A percentile compares a stretch with the other conserved stretches of the same genome.
These are phyloP conservation scores for Dioctria linearis DNA, from an alignment of 2,888 invertebrate species.

Conservation along the genomic window DNA sequence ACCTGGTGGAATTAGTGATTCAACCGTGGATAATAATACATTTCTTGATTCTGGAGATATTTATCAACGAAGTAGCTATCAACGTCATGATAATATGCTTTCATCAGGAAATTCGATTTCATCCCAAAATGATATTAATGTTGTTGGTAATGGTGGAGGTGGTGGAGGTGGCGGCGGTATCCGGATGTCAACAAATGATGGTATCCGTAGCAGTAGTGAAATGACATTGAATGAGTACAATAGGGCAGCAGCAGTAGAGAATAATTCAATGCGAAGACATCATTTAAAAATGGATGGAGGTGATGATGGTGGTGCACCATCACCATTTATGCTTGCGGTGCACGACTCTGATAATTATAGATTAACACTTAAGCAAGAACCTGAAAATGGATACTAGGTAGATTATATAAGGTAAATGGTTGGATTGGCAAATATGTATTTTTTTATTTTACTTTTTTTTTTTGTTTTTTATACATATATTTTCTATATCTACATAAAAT, in stretches of 20 bases:
- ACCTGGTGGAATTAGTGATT: constrained; percentile 3
- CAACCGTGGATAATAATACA: constrained; percentile 41
- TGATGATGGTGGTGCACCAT: constrained; percentile 61
- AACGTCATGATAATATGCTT: constrained; percentile 60
- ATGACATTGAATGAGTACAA: constrained; percentile 70
- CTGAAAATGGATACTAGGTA: constrained; percentile 68
- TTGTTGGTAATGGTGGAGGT: too few relatives aligned
- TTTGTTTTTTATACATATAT: constrained; percentile 1
- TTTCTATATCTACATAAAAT: constrained; percentile 15
- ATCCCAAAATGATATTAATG: constrained; percentile 15
- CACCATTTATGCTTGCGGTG: constrained; percentile 59
- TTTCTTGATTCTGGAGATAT: constrained; percentile 55
- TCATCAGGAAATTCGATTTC: constrained; percentile 58
- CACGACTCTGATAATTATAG: constrained; percentile 67
- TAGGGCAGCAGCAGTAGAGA: constrained; percentile 62
- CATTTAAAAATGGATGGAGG: constrained; percentile 66
- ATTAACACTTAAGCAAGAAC: constrained; percentile 70
- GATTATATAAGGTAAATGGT: constrained; percentile 15
- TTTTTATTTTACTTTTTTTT: not conserved
- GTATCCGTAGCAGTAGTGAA: constrained; percentile 66
- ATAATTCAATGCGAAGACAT: constrained; percentile 64
- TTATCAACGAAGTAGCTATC: constrained; percentile 52
- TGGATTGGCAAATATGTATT: constrained; percentile 35
- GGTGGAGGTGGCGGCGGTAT: not conserved
- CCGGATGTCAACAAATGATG: constrained; percentile 57